Conservation (phyloP, 2,888 invertebrate genomes). For the Panzeria rudis region DNA sequence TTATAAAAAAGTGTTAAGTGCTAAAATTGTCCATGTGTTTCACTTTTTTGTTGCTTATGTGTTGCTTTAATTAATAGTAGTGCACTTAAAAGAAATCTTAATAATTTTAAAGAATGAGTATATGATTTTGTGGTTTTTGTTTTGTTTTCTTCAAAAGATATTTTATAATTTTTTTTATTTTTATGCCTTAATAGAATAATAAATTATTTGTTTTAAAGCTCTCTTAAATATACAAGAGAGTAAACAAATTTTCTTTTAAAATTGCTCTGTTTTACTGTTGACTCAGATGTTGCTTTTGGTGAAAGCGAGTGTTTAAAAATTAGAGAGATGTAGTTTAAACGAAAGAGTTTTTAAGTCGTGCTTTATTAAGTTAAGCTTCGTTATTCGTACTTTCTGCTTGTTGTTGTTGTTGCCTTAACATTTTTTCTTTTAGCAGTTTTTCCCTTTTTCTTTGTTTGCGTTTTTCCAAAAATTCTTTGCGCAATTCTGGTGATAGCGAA, state of each 20-base stretch:
- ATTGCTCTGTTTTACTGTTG: conserved; percentile 26
- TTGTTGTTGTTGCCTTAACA: conserved; percentile 58
- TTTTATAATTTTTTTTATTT: too few relatives aligned
- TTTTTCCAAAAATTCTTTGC: conserved; percentile 78
- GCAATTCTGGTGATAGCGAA: conserved; percentile 80
- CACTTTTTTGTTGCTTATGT: conserved; percentile 7
- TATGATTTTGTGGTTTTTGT: conserved; percentile 15
- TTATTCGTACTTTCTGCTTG: conserved; percentile 67
- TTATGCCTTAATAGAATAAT: conserved; percentile 36
- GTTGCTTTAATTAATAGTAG: conserved; percentile 67
- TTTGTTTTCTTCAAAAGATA: background rate
- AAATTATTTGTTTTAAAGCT: conserved; percentile 33
- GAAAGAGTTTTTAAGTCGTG: conserved; percentile 45
- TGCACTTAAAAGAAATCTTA: conserved; percentile 49
- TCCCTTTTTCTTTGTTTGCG: conserved; percentile 79
- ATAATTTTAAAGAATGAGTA: conserved; percentile 56
- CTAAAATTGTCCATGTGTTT: conserved; percentile 44
- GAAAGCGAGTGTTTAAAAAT: conserved; percentile 39
- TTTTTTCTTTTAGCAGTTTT: conserved; percentile 65
- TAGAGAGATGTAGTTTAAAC: conserved; percentile 61
- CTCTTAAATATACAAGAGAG: conserved; percentile 61
- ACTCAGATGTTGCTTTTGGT: conserved; percentile 29
- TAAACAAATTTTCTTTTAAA: conserved; percentile 48
- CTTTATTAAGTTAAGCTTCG: conserved; percentile 49
- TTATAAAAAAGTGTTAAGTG: conserved; percentile 59